A percentile compares a stretch with the other conserved stretches of the same genome.
phyloP scores from a whole-genome alignment of 2,113 vertebrate genomes.

The Tachycineta bicolor region DNA sequence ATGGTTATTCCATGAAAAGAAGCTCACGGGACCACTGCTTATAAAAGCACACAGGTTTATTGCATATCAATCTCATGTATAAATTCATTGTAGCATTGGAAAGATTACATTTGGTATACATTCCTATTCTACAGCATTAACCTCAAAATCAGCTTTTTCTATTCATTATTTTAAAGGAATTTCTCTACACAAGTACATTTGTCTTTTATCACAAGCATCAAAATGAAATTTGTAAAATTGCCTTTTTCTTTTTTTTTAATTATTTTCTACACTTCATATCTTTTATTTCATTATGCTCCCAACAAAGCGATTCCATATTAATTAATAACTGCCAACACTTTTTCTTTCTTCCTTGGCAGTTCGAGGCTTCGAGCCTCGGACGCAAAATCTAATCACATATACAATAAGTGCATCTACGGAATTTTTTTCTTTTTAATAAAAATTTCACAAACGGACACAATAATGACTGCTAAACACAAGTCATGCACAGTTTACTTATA shows the following conservation, averaged over 20 bases:
- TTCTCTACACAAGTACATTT: slow-evolving; percentile 92
- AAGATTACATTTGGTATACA: slow-evolving; percentile 99
- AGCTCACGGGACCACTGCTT: slow-evolving; percentile 49
- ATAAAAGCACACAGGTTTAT: slow-evolving; percentile 99
- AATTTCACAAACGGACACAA: slow-evolving; percentile 96
- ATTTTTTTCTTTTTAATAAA: slow-evolving; percentile 80
- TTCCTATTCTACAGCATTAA: slow-evolving; percentile 98
- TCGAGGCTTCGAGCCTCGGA: slow-evolving; percentile 83
- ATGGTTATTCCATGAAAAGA: neutral
- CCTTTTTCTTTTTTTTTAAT: slow-evolving; percentile 63
- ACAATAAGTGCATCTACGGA: slow-evolving; percentile 96
- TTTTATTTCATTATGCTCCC: slow-evolving; percentile 68
- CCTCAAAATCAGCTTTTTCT: slow-evolving; percentile 92
- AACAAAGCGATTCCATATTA: slow-evolving; percentile 79
- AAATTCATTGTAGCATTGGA: slow-evolving; percentile 98
- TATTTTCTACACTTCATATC: slow-evolving; percentile 67
- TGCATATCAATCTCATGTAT: slow-evolving; percentile 99
- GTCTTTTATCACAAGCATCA: slow-evolving; percentile 91
- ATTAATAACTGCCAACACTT: slow-evolving; percentile 77
- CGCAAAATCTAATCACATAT: slow-evolving; percentile 88
- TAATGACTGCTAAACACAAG: slow-evolving; percentile 94
- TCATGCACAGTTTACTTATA: slow-evolving; percentile 95
- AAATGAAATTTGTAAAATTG: slow-evolving; percentile 83
- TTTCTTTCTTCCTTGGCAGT: slow-evolving; percentile 75
- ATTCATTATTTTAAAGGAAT: slow-evolving; percentile 79